These are phyloP conservation scores for Dyspetes luteomarginatus DNA, from an alignment of 2,888 invertebrate genomes.

Conservation along the genomic window DNA sequence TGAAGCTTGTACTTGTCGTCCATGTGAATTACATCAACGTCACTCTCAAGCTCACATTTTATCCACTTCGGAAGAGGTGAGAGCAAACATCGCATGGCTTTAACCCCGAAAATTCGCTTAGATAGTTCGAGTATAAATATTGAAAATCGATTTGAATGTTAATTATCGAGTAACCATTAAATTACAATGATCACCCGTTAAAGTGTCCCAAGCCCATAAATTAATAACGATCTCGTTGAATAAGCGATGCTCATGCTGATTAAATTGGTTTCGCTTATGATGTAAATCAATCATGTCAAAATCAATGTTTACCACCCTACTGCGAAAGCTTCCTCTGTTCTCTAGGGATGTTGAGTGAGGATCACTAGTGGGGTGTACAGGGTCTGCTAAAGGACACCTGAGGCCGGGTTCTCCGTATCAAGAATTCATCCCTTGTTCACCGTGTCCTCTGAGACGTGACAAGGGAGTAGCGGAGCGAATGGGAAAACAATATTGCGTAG, in stretches of 20 bases:
- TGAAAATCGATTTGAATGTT: constrained; percentile 15
- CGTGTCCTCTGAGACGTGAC: constrained; percentile 46
- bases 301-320: constrained; percentile 26
- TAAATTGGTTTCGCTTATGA: constrained; percentile 9
- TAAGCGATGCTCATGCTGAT: constrained; percentile 11
- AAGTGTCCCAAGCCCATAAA: background rate
- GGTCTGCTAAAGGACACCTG: constrained; percentile 13
- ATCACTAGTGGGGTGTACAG: background rate
- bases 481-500: constrained; percentile 45
- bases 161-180: constrained; percentile 32
- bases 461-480: constrained; percentile 30
- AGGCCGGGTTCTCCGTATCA: constrained; percentile 7
- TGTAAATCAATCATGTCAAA: constrained; percentile 38
- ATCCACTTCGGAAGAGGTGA: constrained; percentile 17
- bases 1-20: constrained; percentile 38
- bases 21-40: constrained; percentile 40
- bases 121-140: constrained; percentile 8
- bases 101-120: background rate
- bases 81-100: constrained; percentile 42
- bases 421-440: constrained; percentile 54
- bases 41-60: constrained; percentile 27
- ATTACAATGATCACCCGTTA: background rate
- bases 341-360: constrained; percentile 12
- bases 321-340: background rate
- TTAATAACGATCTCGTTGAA: constrained; percentile 9